These are phyloP conservation scores for Mesorhabditis spiculigera DNA, from an alignment of 2,888 invertebrate genomes.

Conservation along the genomic window DNA sequence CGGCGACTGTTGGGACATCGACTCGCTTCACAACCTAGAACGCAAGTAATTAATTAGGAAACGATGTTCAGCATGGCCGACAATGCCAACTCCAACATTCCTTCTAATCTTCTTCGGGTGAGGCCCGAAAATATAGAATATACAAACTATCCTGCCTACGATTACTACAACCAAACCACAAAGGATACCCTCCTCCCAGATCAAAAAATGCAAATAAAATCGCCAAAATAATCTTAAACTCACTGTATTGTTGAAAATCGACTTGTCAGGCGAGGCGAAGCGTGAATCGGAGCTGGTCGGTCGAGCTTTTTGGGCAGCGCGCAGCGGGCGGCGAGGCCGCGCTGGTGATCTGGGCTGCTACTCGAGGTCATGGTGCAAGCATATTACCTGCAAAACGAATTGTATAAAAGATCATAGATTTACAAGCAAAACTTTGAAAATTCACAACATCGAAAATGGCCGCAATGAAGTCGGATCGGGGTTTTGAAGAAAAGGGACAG, in stretches of 20 bases:
- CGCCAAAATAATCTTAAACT: background rate
- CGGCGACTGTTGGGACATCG: conserved; percentile 56
- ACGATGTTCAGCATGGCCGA: background rate
- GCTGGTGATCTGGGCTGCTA: conserved; percentile 28
- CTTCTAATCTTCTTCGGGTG: background rate
- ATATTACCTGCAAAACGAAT: conserved; percentile 24
- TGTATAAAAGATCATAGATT: too few relatives aligned
- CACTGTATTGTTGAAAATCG: conserved; percentile 8
- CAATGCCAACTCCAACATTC: background rate
- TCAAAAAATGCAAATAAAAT: background rate
- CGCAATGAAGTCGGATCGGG: too few relatives aligned
- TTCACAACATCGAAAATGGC: too few relatives aligned
- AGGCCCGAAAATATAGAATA: background rate
- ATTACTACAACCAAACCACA: too few relatives aligned
- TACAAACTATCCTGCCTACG: too few relatives aligned
- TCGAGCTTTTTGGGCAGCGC: conserved; percentile 26
- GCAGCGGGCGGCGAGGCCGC: conserved; percentile 44
- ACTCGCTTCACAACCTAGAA: conserved; percentile 54
- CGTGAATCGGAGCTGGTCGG: conserved; percentile 49
- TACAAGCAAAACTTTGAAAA: too few relatives aligned
- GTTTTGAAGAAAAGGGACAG: conserved; percentile 33
- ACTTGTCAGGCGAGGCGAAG: conserved; percentile 50
- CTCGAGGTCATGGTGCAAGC: conserved; percentile 34
- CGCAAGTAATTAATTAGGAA: background rate
- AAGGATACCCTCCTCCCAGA: too few relatives aligned